These are phyloP conservation scores for Athalia rosae DNA, from an alignment of 2,888 invertebrate species.

Conservation along the genomic window DNA sequence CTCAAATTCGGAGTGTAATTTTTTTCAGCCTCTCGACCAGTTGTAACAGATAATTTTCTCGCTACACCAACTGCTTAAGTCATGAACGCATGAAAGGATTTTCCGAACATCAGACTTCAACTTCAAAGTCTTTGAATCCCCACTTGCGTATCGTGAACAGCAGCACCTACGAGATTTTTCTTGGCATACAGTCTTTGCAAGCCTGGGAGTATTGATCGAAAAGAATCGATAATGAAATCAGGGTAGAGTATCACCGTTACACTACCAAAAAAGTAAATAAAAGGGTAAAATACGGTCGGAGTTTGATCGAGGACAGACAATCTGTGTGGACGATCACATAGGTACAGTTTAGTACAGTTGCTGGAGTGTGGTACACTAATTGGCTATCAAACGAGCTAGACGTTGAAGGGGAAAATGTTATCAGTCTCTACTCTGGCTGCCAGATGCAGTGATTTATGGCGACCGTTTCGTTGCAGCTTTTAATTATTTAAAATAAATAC, in stretches of 20 bases:
- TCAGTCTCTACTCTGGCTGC: constrained; percentile 1
- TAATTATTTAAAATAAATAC: too few relatives aligned
- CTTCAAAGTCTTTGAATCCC: too few relatives aligned
- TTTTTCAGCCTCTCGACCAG: too few relatives aligned
- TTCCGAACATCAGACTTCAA: too few relatives aligned
- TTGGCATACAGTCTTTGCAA: too few relatives aligned
- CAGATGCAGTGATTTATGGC: constrained; percentile 1
- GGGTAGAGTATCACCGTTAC: not conserved
- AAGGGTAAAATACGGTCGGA: not conserved
- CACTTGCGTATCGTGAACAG: too few relatives aligned
- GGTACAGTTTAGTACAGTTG: not conserved
- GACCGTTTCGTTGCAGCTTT: not conserved
- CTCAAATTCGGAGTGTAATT: too few relatives aligned
- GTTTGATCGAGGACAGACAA: not conserved
- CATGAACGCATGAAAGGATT: too few relatives aligned
- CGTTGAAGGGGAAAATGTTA: constrained; percentile 25
- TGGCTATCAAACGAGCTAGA: constrained; percentile 28
- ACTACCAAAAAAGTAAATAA: not conserved
- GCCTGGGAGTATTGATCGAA: constrained; percentile 4
- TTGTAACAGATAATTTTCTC: too few relatives aligned
- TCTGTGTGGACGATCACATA: not conserved
- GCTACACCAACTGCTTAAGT: too few relatives aligned
- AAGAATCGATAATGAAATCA: constrained; percentile 23
- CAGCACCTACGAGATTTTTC: too few relatives aligned
- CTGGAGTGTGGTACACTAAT: constrained; percentile 27